These are phyloP conservation scores for Calliphora vomitoria DNA, from an alignment of 2,888 invertebrate species.

Conservation along the genomic window DNA sequence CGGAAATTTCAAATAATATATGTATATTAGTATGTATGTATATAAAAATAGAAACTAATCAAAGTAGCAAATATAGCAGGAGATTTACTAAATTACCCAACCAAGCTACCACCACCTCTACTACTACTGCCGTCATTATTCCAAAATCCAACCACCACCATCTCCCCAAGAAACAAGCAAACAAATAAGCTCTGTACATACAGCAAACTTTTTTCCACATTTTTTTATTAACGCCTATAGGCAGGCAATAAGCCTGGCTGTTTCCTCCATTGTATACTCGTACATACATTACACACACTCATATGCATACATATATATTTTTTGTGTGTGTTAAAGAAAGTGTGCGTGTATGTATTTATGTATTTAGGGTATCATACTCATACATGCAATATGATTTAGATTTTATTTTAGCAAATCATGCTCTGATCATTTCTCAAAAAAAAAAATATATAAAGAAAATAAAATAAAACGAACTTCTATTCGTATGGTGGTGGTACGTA, in stretches of 20 bases:
- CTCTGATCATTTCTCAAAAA: slow-evolving; percentile 82
- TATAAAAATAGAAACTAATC: slow-evolving; percentile 41
- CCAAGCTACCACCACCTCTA: slow-evolving; percentile 27
- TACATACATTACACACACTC: neutral
- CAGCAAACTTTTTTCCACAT: neutral
- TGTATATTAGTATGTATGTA: too few species aligned
- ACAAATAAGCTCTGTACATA: slow-evolving; percentile 30
- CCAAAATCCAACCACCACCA: slow-evolving; percentile 13
- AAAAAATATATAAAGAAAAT: slow-evolving; percentile 78
- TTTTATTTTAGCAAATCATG: slow-evolving; percentile 76
- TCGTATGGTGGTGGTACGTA: slow-evolving; percentile 64
- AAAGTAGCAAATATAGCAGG: slow-evolving; percentile 24
- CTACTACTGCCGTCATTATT: neutral
- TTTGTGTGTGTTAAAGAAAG: neutral
- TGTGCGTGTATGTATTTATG: slow-evolving; percentile 26
- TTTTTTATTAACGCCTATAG: slow-evolving; percentile 57
- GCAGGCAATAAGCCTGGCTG: slow-evolving; percentile 51
- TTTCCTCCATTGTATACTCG: neutral
- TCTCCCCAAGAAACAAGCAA: neutral
- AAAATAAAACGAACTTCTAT: slow-evolving; percentile 79
- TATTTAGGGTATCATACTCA: slow-evolving; percentile 49
- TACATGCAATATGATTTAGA: slow-evolving; percentile 66
- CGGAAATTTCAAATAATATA: neutral
- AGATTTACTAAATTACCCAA: slow-evolving; percentile 40
- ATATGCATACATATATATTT: slow-evolving; percentile 1